Conservation (phyloP, 2,888 invertebrate species). For the Tolmerus cingulatus region DNA sequence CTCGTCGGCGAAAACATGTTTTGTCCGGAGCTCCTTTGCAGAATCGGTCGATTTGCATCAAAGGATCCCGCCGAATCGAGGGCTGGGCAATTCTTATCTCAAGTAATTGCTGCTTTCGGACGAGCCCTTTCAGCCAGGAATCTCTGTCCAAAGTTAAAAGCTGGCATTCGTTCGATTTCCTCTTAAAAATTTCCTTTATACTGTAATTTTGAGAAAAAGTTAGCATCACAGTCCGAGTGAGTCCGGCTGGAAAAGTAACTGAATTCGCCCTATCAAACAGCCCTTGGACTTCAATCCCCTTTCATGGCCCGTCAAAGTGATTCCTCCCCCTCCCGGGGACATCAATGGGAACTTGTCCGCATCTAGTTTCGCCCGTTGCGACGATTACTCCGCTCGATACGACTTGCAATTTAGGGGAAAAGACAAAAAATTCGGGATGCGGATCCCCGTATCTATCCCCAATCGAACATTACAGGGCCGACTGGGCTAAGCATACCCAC, state of each 20-base stretch:
- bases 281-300: slow-evolving; percentile 4
- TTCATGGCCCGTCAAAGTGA: slow-evolving; percentile 10
- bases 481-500: not conserved
- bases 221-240: not conserved
- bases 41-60: not conserved
- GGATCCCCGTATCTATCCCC: slow-evolving; percentile 18
- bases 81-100: not conserved
- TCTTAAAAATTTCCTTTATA: not conserved
- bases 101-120: not conserved
- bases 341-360: not conserved
- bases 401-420: slow-evolving; percentile 30
- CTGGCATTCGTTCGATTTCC: not conserved
- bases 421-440: not conserved
- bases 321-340: not conserved
- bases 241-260: not conserved
- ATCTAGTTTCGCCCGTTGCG: not conserved
- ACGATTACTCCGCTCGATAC: not conserved
- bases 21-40: not conserved
- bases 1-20: not conserved
- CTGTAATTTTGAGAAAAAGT: not conserved
- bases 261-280: not conserved
- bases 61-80: not conserved
- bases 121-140: not conserved
- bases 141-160: not conserved
- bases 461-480: slow-evolving; percentile 1